Conservation (phyloP, 1,140 invertebrate genomes). For the Caenorhabditis inopinata region DNA sequence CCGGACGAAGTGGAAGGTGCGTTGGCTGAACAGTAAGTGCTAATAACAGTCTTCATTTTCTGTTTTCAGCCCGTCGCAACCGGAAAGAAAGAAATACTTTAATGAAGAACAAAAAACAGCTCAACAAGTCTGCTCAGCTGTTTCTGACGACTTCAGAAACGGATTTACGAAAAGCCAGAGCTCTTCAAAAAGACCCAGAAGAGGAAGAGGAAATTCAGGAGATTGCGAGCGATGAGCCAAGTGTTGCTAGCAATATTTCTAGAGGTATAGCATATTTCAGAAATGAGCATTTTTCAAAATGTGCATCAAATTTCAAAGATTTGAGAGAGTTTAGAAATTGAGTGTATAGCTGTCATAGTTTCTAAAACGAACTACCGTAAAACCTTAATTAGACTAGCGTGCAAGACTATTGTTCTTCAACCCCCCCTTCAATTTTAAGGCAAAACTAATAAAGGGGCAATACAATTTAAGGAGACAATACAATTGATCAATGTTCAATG, state of each 20-base stretch:
- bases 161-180: neutral
- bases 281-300: too few relatives aligned
- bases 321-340: too few relatives aligned
- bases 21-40: neutral
- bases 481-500: too few relatives aligned
- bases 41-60: neutral
- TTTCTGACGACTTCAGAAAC: slow-evolving; percentile 14
- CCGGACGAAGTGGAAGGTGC: slow-evolving; percentile 56
- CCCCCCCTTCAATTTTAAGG: too few relatives aligned
- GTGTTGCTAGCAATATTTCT: slow-evolving; percentile 8
- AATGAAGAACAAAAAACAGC: neutral
- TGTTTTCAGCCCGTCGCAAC: neutral
- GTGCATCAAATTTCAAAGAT: too few relatives aligned
- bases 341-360: too few relatives aligned
- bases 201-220: slow-evolving; percentile 8
- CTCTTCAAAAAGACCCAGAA: neutral
- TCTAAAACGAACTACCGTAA: too few relatives aligned
- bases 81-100: slow-evolving; percentile 2
- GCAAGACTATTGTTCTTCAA: too few relatives aligned
- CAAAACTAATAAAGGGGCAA: too few relatives aligned
- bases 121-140: neutral
- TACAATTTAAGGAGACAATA: too few relatives aligned
- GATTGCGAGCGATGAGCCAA: slow-evolving; percentile 11
- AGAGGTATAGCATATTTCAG: too few relatives aligned
- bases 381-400: too few relatives aligned